A percentile compares a stretch with the other conserved stretches of the same genome.
Conservation (phyloP, 2,113 vertebrate genomes). For the Oreochromis spilurus region DNA sequence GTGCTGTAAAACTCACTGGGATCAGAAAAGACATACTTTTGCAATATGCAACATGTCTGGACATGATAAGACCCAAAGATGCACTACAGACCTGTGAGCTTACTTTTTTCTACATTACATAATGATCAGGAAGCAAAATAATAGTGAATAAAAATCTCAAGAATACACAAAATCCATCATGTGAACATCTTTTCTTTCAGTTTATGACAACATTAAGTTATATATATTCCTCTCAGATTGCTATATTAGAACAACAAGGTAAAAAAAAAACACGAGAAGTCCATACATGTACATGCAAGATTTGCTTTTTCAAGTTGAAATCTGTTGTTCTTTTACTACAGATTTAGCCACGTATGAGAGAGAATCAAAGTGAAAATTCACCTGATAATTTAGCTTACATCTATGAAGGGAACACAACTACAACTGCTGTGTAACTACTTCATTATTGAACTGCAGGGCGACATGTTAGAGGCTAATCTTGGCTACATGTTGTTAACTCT, state of each 20-base stretch:
- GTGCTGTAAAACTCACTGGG: background rate
- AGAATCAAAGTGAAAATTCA: background rate
- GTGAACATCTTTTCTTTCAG: background rate
- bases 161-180: background rate
- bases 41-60: background rate
- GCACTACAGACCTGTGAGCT: background rate
- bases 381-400: background rate
- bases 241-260: background rate
- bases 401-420: background rate
- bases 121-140: background rate
- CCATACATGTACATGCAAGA: background rate
- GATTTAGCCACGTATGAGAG: background rate
- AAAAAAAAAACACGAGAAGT: background rate
- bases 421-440: background rate
- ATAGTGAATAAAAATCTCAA: background rate
- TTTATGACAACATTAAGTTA: background rate
- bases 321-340: background rate
- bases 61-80: background rate
- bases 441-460: background rate
- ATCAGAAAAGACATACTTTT: background rate
- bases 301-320: background rate
- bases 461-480: background rate
- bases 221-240: background rate
- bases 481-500: conserved; percentile 17
- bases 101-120: background rate